Evolutionary conservation across 2,113 vertebrate genomes (phyloP), one percentile per base, ranked within the genome.

Genomic region (Xiphorhynchus elegans): DNA sequence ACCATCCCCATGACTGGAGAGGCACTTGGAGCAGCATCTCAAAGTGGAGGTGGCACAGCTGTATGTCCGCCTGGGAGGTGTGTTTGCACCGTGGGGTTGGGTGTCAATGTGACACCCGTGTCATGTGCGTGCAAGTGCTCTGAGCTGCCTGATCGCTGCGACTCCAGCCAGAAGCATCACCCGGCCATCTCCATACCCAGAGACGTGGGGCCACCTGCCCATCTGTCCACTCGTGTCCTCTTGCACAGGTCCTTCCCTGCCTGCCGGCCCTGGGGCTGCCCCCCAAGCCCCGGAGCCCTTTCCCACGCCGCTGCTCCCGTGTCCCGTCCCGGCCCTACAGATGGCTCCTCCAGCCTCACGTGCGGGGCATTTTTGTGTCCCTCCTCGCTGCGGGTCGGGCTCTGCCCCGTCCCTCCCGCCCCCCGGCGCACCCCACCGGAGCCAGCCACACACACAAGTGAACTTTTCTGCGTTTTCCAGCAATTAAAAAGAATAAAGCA

Each of bases 401-500:
- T 93, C 62, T 72, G 3, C 40, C 90, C 70, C 7, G 1, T 55
- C 50, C 49, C 60, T 82, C 44, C 87, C 46, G 1, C 69, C 66
- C 89, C 87, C 87, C 74, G 15, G 47, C 50, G 15, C 94, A 95
- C 90, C 85, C 90, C 95, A 87, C 74, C 63, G 7, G 73, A 91
- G 92, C 94, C 87, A 91, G 68, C 95, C 92, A 90, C 95, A 91
- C 94, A 95, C 94, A 96, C 96, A 96, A 93, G 95, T 95, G 96
- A 94, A 96, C 96, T 93, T 93, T 86, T 95, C 97, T 91, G 94
- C 86, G 44, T 96, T 96, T 95, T 97, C 94, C 93, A 96, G 97
- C 96, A 95, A 95, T 97, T 96, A 97, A 96, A 95, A 93, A 96
- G 96, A 97, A 96, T 95, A 96, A 97, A 97, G 96, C 97, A 96